phyloP scores from a whole-genome alignment of 2,797 vertebrate genomes.

The Tragopan temminckii region DNA sequence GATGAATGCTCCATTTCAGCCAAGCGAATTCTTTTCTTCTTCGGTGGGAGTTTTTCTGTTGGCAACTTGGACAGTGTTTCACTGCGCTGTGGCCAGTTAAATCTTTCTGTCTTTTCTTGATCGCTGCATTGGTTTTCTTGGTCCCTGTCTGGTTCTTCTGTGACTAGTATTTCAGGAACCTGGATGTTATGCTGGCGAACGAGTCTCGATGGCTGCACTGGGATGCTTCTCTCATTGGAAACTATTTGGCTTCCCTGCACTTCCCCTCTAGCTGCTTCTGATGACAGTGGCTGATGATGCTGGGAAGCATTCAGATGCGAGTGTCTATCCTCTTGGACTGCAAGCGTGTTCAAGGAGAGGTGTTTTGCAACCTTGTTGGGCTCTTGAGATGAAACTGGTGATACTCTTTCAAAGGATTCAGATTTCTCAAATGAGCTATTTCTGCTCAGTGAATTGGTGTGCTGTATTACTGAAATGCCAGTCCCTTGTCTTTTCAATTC shows the following conservation, averaged over 20 bases:
- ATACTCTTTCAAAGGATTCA: conserved; percentile 88
- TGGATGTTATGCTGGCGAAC: conserved; percentile 98
- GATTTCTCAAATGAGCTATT: conserved; percentile 93
- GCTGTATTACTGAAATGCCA: conserved; percentile 97
- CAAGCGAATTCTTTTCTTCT: conserved; percentile 97
- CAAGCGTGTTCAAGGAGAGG: conserved; percentile 77
- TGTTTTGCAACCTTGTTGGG: conserved; percentile 76
- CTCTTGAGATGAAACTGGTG: conserved; percentile 86
- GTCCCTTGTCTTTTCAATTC: conserved; percentile 93
- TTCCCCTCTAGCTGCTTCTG: conserved; percentile 79
- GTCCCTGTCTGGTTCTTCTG: conserved; percentile 95
- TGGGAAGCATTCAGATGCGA: conserved; percentile 76
- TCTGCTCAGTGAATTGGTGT: conserved; percentile 96
- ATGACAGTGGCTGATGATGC: conserved; percentile 56
- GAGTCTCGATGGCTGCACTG: conserved; percentile 88
- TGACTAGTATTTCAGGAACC: conserved; percentile 98
- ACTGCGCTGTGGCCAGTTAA: conserved; percentile 97
- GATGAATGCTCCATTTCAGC: conserved; percentile 97
- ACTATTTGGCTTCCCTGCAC: conserved; percentile 71
- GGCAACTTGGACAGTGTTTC: conserved; percentile 96
- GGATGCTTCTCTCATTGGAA: conserved; percentile 76
- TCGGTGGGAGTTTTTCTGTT: conserved; percentile 96
- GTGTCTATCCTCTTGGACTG: conserved; percentile 74
- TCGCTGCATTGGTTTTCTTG: conserved; percentile 87
- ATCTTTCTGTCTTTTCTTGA: conserved; percentile 91